Evolutionary conservation across 2,888 invertebrate genomes (phyloP).

Genomic region (Caradrina kadenii): DNA sequence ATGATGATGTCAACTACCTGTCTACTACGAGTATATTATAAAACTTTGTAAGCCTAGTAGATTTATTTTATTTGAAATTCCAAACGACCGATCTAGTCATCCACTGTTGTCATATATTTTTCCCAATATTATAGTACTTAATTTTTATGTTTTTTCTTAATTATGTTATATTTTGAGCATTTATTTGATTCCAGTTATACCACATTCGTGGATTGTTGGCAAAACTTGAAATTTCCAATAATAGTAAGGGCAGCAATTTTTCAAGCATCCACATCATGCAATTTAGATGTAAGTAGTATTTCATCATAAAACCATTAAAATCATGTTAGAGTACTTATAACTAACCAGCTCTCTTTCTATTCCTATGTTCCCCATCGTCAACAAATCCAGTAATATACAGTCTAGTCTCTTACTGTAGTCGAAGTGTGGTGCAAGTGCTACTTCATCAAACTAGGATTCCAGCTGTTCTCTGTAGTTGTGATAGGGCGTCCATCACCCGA

Average conservation of each 20-base stretch:
- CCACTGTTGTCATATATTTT: conserved; percentile 71
- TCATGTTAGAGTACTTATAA: background rate
- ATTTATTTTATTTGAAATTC: conserved; percentile 77
- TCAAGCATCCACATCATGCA: conserved; percentile 77
- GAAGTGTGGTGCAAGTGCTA: too few relatives aligned
- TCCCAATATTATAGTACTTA: conserved; percentile 64
- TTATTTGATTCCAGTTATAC: conserved; percentile 72
- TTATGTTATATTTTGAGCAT: conserved; percentile 84
- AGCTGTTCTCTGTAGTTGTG: too few relatives aligned
- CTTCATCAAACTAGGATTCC: too few relatives aligned
- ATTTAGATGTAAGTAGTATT: conserved; percentile 75
- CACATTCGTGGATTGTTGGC: conserved; percentile 61
- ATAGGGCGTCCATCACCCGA: too few relatives aligned
- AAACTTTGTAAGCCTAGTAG: conserved; percentile 71
- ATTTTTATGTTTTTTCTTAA: conserved; percentile 79
- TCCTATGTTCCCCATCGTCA: too few relatives aligned
- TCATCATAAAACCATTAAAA: background rate
- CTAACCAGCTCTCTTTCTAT: too few relatives aligned
- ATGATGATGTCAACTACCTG: background rate
- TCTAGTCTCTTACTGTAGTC: too few relatives aligned
- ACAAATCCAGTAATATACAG: too few relatives aligned
- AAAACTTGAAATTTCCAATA: conserved; percentile 69
- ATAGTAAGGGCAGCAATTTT: conserved; percentile 75
- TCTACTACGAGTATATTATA: background rate
- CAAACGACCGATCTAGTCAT: conserved; percentile 78